Evolutionary conservation across 2,888 invertebrate genomes (phyloP).

Genomic region (Taenaris catops): DNA sequence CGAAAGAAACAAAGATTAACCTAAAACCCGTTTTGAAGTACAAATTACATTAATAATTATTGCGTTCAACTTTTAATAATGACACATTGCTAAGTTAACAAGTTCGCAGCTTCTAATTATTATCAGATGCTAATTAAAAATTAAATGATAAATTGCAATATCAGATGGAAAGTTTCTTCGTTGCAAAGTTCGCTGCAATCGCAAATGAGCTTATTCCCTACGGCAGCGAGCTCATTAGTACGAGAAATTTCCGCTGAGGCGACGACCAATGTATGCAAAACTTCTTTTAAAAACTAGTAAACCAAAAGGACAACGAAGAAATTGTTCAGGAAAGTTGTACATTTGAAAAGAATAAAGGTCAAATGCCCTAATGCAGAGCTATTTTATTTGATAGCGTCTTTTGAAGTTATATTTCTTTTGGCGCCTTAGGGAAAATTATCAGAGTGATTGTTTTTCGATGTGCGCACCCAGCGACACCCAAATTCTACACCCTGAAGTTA

Average conservation of each 20-base stretch:
- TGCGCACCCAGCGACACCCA: no score
- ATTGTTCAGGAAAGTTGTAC: background rate
- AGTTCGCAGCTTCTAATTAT: slow-evolving; percentile 10
- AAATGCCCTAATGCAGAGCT: slow-evolving; percentile 3
- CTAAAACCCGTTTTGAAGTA: no score
- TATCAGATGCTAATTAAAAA: slow-evolving; percentile 38
- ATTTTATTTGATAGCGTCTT: no score
- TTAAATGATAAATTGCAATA: slow-evolving; percentile 55
- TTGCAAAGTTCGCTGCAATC: slow-evolving; percentile 44
- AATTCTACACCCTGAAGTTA: no score
- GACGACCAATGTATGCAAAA: slow-evolving; percentile 35
- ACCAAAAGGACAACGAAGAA: slow-evolving; percentile 3
- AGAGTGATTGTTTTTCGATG: no score
- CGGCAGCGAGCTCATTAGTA: slow-evolving; percentile 58
- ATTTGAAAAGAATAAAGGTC: background rate
- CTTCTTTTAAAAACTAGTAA: slow-evolving; percentile 21
- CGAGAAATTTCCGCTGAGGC: slow-evolving; percentile 35
- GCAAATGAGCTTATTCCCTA: slow-evolving; percentile 63
- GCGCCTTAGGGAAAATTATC: no score
- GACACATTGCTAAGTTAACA: no score
- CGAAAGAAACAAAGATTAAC: no score
- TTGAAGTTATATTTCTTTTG: no score
- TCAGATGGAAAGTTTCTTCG: slow-evolving; percentile 46
- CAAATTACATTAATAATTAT: no score
- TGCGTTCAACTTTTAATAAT: no score